Base-by-base conservation (phyloP, 2,113 vertebrate species). In the Copsychus sechellarum region DNA sequence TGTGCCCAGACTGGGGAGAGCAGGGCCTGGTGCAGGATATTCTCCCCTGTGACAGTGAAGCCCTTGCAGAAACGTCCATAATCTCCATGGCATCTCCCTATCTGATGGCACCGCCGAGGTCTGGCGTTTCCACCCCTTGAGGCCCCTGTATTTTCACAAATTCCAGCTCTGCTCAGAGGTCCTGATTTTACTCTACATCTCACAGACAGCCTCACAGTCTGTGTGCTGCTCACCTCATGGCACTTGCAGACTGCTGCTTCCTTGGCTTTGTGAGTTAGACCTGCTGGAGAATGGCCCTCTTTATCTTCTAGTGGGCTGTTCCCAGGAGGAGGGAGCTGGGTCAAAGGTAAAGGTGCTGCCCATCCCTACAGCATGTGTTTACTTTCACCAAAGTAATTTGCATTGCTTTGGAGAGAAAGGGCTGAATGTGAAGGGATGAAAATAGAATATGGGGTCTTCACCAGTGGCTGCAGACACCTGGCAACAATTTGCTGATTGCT, bases 141-240 rank as follows among this genome's bases (percentile, higher is more conserved):
- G 9, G 22, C 1, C 6, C 2, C 15, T 54, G 7, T 26, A 58
- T 62, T 74, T 93, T 76, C 48, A 72, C 28, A 83, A 57, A 53
- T 82, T 61, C 20, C 38, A 61, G 15, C 11, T 82, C 50, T 10
- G 42, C 13, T 61, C n/a, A 36, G 36, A 79, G 57, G 11, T 51
- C 2, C 13, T 31, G 54, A 51, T 67, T 72, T 80, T 40, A 40
- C 40, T 40, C 40, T 40, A 40, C 40, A 40, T 40, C 40, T 40
- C 40, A 1, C 6, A 14, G 24, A 4, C 24, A 48, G 7, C 36
- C 31, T 83, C 1, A 0, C 16, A 48, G 9, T 60, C 38, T 64
- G 21, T 31, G 11, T 33, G 15, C 50, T 57, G 13, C 53, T 48
- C 8, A 24, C 33, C 23, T 6, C 2, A 4, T 31, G 31, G 29